Evolutionary conservation across 2,113 vertebrate species (phyloP).

Genomic region (Tetrao urogallus): DNA sequence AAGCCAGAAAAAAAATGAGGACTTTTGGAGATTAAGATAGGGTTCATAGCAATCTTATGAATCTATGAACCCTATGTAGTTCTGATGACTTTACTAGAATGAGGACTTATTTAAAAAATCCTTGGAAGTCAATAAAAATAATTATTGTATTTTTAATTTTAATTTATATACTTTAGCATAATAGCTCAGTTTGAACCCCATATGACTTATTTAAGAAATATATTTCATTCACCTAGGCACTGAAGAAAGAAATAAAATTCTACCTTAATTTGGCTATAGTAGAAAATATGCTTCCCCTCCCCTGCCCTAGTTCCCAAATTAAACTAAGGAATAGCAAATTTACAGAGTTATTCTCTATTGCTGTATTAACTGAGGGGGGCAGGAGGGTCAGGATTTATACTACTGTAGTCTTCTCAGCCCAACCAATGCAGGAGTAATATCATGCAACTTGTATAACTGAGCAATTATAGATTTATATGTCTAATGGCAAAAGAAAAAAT

Average conservation of each 20-base stretch:
- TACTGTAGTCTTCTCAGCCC: neutral
- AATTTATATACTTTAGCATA: neutral
- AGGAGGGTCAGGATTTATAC: neutral
- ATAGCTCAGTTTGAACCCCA: neutral
- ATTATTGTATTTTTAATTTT: neutral
- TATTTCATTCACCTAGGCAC: neutral
- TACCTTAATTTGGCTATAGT: neutral
- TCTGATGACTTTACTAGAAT: neutral
- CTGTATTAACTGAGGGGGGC: neutral
- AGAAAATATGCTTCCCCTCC: neutral
- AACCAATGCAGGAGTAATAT: neutral
- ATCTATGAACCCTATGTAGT: accelerated
- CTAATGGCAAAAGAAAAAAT: neutral
- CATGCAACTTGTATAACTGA: neutral
- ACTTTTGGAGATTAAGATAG: neutral
- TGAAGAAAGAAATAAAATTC: neutral
- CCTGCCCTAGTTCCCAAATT: neutral
- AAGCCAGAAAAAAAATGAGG: neutral
- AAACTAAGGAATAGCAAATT: neutral
- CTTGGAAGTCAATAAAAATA: neutral
- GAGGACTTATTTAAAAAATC: neutral
- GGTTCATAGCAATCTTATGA: too few species aligned
- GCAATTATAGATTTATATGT: neutral
- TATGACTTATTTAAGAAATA: neutral
- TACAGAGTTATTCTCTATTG: neutral